Evolutionary conservation across 2,113 vertebrate genomes (phyloP).

Genomic region (Pangasianodon gigas): DNA sequence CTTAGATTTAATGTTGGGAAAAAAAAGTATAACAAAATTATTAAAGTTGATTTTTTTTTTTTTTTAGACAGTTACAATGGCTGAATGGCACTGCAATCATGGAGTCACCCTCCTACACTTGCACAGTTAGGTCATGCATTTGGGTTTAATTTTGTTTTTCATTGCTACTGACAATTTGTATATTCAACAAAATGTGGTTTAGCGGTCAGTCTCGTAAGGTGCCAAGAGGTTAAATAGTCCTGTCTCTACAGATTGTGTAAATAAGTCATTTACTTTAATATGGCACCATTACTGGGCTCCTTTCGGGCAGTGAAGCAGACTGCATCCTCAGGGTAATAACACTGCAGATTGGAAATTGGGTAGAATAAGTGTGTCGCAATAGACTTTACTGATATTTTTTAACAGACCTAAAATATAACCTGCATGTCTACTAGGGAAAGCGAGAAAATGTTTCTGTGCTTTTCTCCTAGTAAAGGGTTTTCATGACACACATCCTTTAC

Average conservation of each 20-base stretch:
- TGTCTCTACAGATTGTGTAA: not conserved
- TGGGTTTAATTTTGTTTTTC: not conserved
- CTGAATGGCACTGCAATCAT: not conserved
- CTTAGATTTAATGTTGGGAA: not conserved
- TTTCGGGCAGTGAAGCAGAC: not conserved
- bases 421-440: not conserved
- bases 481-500: not conserved
- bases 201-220: not conserved
- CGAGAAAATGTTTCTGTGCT: not conserved
- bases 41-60: too few relatives aligned
- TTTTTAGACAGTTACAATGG: not conserved
- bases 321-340: not conserved
- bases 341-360: not conserved
- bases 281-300: not conserved
- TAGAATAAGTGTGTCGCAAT: not conserved
- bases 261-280: not conserved
- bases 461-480: not conserved
- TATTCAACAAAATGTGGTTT: not conserved
- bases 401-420: not conserved
- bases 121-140: not conserved
- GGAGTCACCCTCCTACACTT: not conserved
- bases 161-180: too few relatives aligned
- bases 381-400: slow-evolving; percentile 5
- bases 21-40: too few relatives aligned
- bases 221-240: not conserved